Conservation (phyloP, 2,888 invertebrate species). For the Harpagoxenus sublaevis region DNA sequence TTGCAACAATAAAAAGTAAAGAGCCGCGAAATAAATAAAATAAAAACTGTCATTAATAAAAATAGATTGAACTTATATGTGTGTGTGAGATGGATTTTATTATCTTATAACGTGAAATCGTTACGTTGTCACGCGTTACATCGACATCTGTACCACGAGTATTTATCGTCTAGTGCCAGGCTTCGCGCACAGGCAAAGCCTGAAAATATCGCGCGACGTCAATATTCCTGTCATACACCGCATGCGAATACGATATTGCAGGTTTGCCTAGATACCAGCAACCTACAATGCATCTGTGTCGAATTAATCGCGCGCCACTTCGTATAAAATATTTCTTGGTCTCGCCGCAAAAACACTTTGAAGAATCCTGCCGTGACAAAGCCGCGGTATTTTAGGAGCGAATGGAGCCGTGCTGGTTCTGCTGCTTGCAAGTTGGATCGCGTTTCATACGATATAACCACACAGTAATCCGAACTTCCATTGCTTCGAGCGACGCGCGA, state of each 20-base stretch:
- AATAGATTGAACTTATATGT: neutral
- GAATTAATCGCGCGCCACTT: slow-evolving; percentile 40
- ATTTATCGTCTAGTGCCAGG: neutral
- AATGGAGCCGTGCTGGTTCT: slow-evolving; percentile 33
- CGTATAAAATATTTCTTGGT: slow-evolving; percentile 23
- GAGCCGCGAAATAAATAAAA: neutral
- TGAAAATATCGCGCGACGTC: slow-evolving; percentile 34
- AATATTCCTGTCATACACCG: slow-evolving; percentile 24
- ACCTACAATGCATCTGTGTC: neutral
- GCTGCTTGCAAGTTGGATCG: slow-evolving; percentile 39
- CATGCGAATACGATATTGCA: slow-evolving; percentile 16
- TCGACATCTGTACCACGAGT: neutral
- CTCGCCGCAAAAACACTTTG: slow-evolving; percentile 29
- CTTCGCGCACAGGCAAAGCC: neutral
- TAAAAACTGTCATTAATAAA: neutral
- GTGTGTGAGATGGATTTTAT: neutral
- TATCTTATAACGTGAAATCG: neutral
- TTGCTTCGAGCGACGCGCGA: slow-evolving; percentile 22
- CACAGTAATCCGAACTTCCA: slow-evolving; percentile 43
- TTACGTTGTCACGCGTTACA: neutral
- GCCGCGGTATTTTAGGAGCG: slow-evolving; percentile 51
- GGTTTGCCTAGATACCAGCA: neutral
- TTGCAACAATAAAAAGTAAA: neutral
- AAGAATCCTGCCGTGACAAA: slow-evolving; percentile 46
- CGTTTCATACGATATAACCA: slow-evolving; percentile 35